Conservation (phyloP, 2,888 invertebrate genomes). For the Crocallis elinguaria region DNA sequence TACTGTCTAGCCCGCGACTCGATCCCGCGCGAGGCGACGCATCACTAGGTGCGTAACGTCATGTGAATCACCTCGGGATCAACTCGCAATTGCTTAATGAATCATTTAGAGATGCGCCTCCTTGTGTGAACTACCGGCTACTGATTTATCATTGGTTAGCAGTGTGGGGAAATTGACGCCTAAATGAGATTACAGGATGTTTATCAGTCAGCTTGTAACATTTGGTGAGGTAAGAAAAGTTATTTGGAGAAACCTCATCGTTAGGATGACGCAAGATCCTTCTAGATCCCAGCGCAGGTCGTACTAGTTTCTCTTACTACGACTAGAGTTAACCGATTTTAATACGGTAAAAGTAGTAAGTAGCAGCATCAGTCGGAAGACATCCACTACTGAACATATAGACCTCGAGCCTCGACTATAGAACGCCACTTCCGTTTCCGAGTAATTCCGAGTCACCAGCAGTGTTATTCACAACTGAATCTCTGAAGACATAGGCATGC, state of each 20-base stretch:
- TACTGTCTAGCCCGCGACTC: slow-evolving; percentile 3
- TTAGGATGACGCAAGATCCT: background rate
- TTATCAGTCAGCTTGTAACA: background rate
- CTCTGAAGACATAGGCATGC: too few species aligned
- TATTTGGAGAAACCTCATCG: background rate
- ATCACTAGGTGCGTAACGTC: slow-evolving; percentile 25
- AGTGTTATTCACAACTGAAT: too few species aligned
- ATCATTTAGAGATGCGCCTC: slow-evolving; percentile 30
- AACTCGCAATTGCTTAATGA: slow-evolving; percentile 36
- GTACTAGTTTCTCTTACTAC: too few species aligned
- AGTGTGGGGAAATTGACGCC: slow-evolving; percentile 11
- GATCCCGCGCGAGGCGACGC: background rate
- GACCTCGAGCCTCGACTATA: too few species aligned
- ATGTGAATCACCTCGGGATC: slow-evolving; percentile 46
- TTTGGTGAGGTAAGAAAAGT: background rate
- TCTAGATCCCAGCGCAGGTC: too few species aligned
- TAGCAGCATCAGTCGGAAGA: too few species aligned
- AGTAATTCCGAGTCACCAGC: too few species aligned
- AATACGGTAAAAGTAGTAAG: too few species aligned
- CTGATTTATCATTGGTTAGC: slow-evolving; percentile 10
- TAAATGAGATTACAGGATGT: slow-evolving; percentile 10
- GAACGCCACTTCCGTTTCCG: too few species aligned
- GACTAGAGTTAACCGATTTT: too few species aligned
- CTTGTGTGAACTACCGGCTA: slow-evolving; percentile 17
- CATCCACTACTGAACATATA: too few species aligned